These are phyloP conservation scores for Romanogobio albipinnatus DNA, from an alignment of 2,113 vertebrate species.

Conservation along the genomic window DNA sequence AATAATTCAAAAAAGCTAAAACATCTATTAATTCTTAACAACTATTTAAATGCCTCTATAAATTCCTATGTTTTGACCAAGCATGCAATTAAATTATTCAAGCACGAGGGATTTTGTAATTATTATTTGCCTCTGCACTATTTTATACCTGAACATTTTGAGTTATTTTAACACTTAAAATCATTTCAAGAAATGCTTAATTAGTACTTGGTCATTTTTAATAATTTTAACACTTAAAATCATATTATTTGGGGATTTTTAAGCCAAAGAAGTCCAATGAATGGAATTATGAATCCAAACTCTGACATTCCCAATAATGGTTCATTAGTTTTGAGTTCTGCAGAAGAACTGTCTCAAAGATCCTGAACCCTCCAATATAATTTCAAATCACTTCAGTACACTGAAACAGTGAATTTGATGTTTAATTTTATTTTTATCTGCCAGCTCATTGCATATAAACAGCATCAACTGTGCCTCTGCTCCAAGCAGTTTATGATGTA, in stretches of 20 bases:
- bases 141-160: not conserved
- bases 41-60: not conserved
- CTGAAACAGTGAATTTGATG: not conserved
- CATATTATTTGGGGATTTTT: not conserved
- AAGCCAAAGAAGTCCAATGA: not conserved
- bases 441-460: slow-evolving; percentile 23
- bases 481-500: slow-evolving; percentile 29
- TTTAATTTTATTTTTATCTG: slow-evolving; percentile 15
- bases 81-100: slow-evolving; percentile 15
- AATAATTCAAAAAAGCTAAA: slow-evolving; percentile 10
- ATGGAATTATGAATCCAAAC: not conserved
- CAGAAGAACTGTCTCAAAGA: not conserved
- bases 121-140: not conserved
- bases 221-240: too few species aligned
- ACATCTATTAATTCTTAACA: not conserved
- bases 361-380: not conserved
- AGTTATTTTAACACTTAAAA: not conserved
- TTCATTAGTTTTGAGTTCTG: not conserved
- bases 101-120: not conserved
- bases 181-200: not conserved
- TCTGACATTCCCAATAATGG: not conserved
- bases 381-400: not conserved
- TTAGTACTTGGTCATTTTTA: too few species aligned
- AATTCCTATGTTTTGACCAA: not conserved
- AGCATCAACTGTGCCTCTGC: slow-evolving; percentile 33